Evolutionary conservation across 2,797 vertebrate species (phyloP), one percentile per base, ranked within the genome.

Genomic region (Epinephelus malabaricus): DNA sequence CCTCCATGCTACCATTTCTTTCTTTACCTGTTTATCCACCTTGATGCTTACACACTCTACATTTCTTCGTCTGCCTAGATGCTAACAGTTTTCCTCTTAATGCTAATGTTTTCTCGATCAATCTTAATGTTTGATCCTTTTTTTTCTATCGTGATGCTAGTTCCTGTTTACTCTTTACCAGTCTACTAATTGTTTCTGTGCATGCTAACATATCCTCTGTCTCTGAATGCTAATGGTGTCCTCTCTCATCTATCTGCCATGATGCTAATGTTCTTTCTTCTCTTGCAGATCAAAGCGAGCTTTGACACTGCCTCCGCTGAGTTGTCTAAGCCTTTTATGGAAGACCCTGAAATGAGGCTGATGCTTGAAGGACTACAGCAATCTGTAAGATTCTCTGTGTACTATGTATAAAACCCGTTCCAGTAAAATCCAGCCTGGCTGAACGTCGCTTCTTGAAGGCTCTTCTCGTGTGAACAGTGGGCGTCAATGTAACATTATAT

Each of bases 321-420:
- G 0, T 0, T 10, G 2, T 1, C 0, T 0, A 5, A 79, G 11
- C 0, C 3, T 2, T 1, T 34, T 7, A 62, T 83, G 19, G 15
- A 21, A 0, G 0, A 63, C 0, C 0, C 71, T 0, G 11, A 0
- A 0, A 0, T 4, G 1, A 40, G 0, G 11, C 0, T 0, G 0
- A 0, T 0, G 0, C 19, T 90, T 0, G 2, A 25, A 0, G 0
- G 0, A 0, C 0, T 76, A 0, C 86, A 92, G 46, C 0, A 0
- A 3, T 0, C 0, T 1, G 90, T 91, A 86, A 86, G 25, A 61
- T 53, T 76, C 4, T 23, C n/a, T 38, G 0, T 65, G 9, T 51
- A 23, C 11, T 23, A 10, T 46, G 40, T 43, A 43, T 65, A 19
- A 27, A 59, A 55, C 14, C 21, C 5, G 18, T 5, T 18, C 2